phyloP scores from a whole-genome alignment of 2,888 invertebrate species.

The Aphodius sticticus region DNA sequence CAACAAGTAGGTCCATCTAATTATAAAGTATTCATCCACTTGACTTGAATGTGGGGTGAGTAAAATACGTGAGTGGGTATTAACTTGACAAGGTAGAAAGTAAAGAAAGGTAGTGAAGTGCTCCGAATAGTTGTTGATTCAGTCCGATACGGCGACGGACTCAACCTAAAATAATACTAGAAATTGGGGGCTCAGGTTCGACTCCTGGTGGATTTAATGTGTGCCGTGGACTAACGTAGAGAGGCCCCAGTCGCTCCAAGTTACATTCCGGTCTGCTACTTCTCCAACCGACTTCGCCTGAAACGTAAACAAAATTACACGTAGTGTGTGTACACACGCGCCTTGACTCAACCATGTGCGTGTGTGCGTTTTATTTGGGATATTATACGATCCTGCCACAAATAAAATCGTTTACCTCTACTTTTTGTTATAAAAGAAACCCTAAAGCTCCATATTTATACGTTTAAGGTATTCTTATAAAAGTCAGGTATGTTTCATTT shows the following conservation, averaged over 20 bases:
- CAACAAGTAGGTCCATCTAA: too few species aligned
- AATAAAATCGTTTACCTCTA: neutral
- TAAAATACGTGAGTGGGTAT: neutral
- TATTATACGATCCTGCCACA: too few species aligned
- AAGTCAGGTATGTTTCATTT: too few species aligned
- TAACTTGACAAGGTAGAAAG: neutral
- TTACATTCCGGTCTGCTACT: conserved; percentile 54
- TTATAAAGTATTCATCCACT: too few species aligned
- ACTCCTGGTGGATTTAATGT: conserved; percentile 49
- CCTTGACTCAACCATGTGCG: too few species aligned
- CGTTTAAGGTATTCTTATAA: too few species aligned
- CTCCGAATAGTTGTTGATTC: neutral
- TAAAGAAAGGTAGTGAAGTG: neutral
- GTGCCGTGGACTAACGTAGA: conserved; percentile 58
- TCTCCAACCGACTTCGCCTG: conserved; percentile 61
- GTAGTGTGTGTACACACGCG: neutral
- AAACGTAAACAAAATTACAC: conserved; percentile 41
- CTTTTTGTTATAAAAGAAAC: neutral
- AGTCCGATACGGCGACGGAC: neutral
- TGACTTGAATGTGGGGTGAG: neutral
- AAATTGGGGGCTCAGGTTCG: conserved; percentile 28
- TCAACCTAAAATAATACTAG: conserved; percentile 33
- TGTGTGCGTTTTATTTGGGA: too few species aligned
- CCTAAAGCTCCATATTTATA: too few species aligned
- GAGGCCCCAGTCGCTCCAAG: conserved; percentile 59